These are phyloP conservation scores for Leptinotarsa rubiginosa DNA, from an alignment of 2,888 invertebrate genomes.

Conservation along the genomic window DNA sequence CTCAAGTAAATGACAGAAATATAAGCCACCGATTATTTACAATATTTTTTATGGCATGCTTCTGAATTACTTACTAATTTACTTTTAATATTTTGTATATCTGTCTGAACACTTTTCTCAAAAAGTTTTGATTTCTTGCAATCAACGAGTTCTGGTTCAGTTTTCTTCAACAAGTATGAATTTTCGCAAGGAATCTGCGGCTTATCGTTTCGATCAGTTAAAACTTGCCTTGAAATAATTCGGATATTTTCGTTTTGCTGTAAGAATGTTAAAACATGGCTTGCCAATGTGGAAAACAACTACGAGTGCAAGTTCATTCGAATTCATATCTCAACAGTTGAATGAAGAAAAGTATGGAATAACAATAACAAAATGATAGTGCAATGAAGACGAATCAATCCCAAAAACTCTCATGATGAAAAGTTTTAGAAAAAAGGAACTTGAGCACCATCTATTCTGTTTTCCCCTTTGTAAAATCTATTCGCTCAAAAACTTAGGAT, in stretches of 20 bases:
- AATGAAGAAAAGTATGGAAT: background rate
- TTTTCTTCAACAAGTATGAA: slow-evolving; percentile 25
- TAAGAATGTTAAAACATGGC: slow-evolving; percentile 26
- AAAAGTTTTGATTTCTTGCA: slow-evolving; percentile 23
- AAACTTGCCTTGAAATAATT: slow-evolving; percentile 50
- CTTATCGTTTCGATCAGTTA: slow-evolving; percentile 38
- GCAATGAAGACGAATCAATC: no score
- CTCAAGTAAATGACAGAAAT: slow-evolving; percentile 18
- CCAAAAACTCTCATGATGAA: no score
- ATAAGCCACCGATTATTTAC: slow-evolving; percentile 35
- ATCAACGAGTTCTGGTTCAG: slow-evolving; percentile 23
- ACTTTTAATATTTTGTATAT: slow-evolving; percentile 63
- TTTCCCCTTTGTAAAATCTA: no score
- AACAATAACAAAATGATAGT: no score
- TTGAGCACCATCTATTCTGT: no score
- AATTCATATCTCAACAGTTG: background rate
- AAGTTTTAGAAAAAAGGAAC: no score
- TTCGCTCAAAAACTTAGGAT: no score
- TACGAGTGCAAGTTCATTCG: slow-evolving; percentile 4
- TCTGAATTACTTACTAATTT: slow-evolving; percentile 61
- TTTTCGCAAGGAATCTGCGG: slow-evolving; percentile 30
- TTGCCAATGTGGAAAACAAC: background rate
- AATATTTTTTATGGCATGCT: slow-evolving; percentile 28
- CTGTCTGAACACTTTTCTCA: slow-evolving; percentile 63
- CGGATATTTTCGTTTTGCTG: slow-evolving; percentile 57